These are phyloP conservation scores for Nudaria mundana DNA, from an alignment of 2,888 invertebrate genomes.

Conservation along the genomic window DNA sequence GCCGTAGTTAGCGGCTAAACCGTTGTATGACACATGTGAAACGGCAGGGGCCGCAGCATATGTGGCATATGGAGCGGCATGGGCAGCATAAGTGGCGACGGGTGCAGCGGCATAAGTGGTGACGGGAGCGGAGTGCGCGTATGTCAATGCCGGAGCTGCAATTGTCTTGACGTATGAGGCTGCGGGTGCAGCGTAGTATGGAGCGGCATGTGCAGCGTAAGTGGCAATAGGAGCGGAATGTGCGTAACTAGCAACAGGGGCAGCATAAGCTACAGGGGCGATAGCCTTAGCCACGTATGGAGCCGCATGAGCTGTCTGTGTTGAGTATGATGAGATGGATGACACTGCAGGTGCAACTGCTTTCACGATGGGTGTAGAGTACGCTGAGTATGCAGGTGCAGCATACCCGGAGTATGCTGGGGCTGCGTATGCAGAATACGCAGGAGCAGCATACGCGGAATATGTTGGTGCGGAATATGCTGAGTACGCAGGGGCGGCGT, in stretches of 20 bases:
- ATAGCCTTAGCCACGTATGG: slow-evolving; percentile 32
- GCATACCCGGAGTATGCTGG: slow-evolving; percentile 18
- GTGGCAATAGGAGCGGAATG: slow-evolving; percentile 24
- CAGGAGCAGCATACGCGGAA: slow-evolving; percentile 29
- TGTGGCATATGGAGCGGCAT: slow-evolving; percentile 46
- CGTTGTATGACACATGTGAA: slow-evolving; percentile 84
- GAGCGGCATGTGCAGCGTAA: slow-evolving; percentile 36
- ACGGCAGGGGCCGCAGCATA: slow-evolving; percentile 82
- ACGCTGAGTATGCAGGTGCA: slow-evolving; percentile 31
- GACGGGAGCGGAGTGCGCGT: slow-evolving; percentile 34
- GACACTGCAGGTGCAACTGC: slow-evolving; percentile 59
- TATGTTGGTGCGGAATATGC: slow-evolving; percentile 34
- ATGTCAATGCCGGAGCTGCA: slow-evolving; percentile 34
- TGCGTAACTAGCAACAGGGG: slow-evolving; percentile 33
- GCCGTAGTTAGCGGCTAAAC: slow-evolving; percentile 82
- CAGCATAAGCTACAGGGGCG: slow-evolving; percentile 45
- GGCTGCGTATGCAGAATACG: slow-evolving; percentile 41
- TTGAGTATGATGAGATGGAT: slow-evolving; percentile 54
- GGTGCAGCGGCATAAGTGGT: slow-evolving; percentile 66
- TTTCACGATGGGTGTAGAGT: slow-evolving; percentile 54
- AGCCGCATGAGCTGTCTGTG: slow-evolving; percentile 36
- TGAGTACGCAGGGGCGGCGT: slow-evolving; percentile 34
- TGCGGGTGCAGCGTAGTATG: slow-evolving; percentile 31
- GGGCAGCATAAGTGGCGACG: slow-evolving; percentile 45
- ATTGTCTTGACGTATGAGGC: slow-evolving; percentile 12